Base-by-base conservation (phyloP, 2,113 vertebrate species). In the Podarcis raffonei region DNA sequence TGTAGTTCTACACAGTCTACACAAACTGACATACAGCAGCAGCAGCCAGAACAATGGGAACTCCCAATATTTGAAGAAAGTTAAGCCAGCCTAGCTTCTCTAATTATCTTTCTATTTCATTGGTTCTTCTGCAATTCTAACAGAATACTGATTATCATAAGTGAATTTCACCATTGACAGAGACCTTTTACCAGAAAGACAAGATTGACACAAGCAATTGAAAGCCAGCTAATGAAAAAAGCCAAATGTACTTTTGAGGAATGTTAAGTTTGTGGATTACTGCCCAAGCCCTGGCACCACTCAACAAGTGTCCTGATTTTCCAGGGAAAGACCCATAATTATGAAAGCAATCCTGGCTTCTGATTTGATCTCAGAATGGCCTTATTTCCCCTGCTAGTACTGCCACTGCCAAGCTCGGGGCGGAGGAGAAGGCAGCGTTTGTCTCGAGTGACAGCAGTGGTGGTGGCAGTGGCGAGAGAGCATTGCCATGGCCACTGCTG, bases 81-180 rank as follows among this genome's bases (percentile, higher is more conserved):
- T 91, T 85, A 89, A 90, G 76, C 89, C 91, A 90, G 81, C 53
- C 74, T 81, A 89, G 0, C 0, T 89, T 89, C 74, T 89, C 91
- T 94, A 92, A 92, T 91, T 95, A 84, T 85, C 92, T 92, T 91
- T 92, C 89, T 94, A 90, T 95, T 94, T 94, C 92, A 92, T 65
- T 94, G 78, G 48, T 78, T 89, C 81, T 35, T 32, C 91, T 94
- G 91, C 92, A 94, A 95, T 92, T 93, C 88, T 90, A 94, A 87
- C 88, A 91, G 93, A 96, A 96, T 95, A 89, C 93, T 96, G 94
- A 97, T 97, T 94, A 94, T 92, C 89, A 92, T 95, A 95, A 95
- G 84, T 96, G 85, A 87, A 92, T 95, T 95, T 93, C 81, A 95
- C 87, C 92, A 92, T 90, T 95, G 94, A 95, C 94, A 96, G 93